These are phyloP conservation scores for Mastigias papua DNA, from an alignment of 30 jellyfish, hydroid and myxozoan genomes.

Conservation along the genomic window DNA sequence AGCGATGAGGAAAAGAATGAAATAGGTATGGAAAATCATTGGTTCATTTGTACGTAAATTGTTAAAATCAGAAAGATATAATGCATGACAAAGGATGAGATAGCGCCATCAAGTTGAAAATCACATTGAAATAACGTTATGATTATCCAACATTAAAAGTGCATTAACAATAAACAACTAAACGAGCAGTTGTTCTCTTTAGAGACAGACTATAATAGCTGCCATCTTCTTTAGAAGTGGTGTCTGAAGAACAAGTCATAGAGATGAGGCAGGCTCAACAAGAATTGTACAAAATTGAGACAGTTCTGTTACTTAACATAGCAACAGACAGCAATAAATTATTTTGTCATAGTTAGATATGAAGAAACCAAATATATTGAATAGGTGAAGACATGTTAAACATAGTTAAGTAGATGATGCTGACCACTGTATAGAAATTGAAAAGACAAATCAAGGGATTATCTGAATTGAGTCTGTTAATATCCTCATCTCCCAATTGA, in stretches of 20 bases:
- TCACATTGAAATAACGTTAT: neutral
- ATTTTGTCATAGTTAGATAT: neutral
- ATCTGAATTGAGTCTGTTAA: too few relatives aligned
- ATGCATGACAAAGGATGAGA: too few relatives aligned
- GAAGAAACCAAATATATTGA: neutral
- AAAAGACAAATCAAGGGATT: too few relatives aligned
- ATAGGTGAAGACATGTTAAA: too few relatives aligned
- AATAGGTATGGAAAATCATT: too few relatives aligned
- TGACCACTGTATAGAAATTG: too few relatives aligned
- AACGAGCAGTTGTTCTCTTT: constrained; percentile 24
- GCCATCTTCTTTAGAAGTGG: neutral
- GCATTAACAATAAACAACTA: neutral
- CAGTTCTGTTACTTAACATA: neutral
- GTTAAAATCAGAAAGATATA: too few relatives aligned
- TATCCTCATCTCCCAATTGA: too few relatives aligned
- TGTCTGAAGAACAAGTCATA: neutral
- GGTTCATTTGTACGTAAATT: too few relatives aligned
- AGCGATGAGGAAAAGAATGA: too few relatives aligned
- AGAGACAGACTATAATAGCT: constrained; percentile 1
- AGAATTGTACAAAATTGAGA: neutral
- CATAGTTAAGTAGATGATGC: neutral
- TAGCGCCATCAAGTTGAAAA: neutral
- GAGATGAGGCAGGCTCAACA: constrained; percentile 12
- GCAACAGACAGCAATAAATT: neutral
- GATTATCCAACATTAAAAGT: neutral